Evolutionary conservation across 2,797 vertebrate species (phyloP), one percentile per base, ranked within the genome.

Genomic region (Typhlichthys subterraneus): DNA sequence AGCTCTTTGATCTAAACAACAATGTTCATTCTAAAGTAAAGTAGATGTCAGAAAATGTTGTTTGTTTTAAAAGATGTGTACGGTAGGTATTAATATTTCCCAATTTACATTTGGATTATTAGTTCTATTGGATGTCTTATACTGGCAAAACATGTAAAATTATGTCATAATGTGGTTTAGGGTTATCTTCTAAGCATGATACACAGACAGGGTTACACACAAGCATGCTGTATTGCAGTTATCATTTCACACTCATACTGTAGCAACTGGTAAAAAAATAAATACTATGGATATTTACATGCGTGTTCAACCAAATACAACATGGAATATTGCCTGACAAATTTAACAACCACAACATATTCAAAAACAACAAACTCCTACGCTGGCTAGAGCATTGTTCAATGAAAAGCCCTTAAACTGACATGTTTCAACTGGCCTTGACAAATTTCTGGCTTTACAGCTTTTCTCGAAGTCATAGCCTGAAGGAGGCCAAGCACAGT

Each of bases 231-330:
- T 68, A 57, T 69, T 72, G 58, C 51, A 70, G 53, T 51, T 12
- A 52, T 62, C 17, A 46, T 61, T 50, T 53, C 65, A 69, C 61
- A 76, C 14, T 45, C 53, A 64, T 70, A 66, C 64, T 59, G 65
- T 59, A 42, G 52, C 65, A 69, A 69, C 73, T 61, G 19, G 5
- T 89, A 91, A 17, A 93, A 93, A 93, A 94, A 94, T 94, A 94
- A 95, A 94, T 94, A 93, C 61, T 84, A 85, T 91, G 88, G 80
- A 84, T 66, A 48, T 64, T 70, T 74, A 84, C 69, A 65, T 62
- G 61, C 63, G 75, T 78, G 61, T 79, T 79, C 64, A 61, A 51
- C 53, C 48, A 65, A 17, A 69, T 29, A 69, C 19, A 78, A 69
- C 63, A 52, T 56, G 53, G 57, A 68, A 62, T 17, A 76, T 54